These are phyloP conservation scores for Macrobrachium nipponense DNA, from an alignment of 1,140 invertebrate species.

Conservation along the genomic window DNA sequence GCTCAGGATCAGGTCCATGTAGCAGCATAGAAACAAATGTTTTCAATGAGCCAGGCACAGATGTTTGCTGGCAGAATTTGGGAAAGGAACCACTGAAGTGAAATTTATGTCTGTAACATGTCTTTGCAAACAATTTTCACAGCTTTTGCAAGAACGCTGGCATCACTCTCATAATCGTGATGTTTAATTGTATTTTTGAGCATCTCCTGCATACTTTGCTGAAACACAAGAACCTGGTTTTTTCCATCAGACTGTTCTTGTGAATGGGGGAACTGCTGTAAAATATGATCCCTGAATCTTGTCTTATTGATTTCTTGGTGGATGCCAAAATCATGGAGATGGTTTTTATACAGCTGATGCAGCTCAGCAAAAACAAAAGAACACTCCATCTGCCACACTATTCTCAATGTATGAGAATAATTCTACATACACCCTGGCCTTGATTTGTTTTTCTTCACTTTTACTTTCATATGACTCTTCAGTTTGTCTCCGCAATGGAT, in stretches of 20 bases:
- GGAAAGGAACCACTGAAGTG: slow-evolving; percentile 14
- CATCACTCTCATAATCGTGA: slow-evolving; percentile 31
- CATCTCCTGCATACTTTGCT: slow-evolving; percentile 17
- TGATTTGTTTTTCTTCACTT: too few species aligned
- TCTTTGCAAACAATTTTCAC: slow-evolving; percentile 6
- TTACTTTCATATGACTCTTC: too few species aligned
- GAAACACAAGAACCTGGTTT: slow-evolving; percentile 17
- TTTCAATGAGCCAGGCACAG: slow-evolving; percentile 21
- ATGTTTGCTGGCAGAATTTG: slow-evolving; percentile 18
- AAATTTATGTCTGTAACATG: slow-evolving; percentile 7
- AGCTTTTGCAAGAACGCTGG: slow-evolving; percentile 20
- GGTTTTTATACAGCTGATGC: slow-evolving; percentile 15
- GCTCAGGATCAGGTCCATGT: too few species aligned
- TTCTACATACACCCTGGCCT: too few species aligned
- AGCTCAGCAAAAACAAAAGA: slow-evolving; percentile 13
- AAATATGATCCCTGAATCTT: slow-evolving; percentile 22
- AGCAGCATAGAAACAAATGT: slow-evolving; percentile 17
- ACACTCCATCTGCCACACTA: slow-evolving; percentile 9
- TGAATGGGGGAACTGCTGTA: slow-evolving; percentile 21
- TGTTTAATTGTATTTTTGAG: slow-evolving; percentile 14
- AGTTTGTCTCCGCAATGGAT: too few species aligned
- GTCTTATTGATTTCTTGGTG: slow-evolving; percentile 6
- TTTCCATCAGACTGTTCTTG: too few species aligned
- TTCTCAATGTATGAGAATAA: too few species aligned
- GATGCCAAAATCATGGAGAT: background rate